Evolutionary conservation across 2,797 vertebrate genomes (phyloP).

Genomic region (Lepidocolaptes lacrymiger): DNA sequence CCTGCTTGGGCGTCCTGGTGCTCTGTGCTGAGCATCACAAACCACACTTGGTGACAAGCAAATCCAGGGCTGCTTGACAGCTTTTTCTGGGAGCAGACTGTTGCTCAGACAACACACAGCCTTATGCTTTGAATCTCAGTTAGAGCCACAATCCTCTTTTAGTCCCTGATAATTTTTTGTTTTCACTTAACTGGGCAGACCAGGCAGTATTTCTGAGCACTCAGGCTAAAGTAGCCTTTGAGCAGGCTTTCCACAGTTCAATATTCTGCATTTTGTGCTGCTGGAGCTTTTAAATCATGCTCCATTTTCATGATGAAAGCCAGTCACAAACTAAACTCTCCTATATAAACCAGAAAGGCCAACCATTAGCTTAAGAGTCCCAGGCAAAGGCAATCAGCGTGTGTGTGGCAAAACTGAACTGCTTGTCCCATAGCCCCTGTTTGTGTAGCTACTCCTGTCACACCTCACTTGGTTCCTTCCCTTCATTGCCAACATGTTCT

Average conservation of each 20-base stretch:
- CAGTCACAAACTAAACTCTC: background rate
- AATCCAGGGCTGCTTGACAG: background rate
- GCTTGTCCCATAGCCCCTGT: background rate
- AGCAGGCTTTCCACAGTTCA: background rate
- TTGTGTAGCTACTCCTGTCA: background rate
- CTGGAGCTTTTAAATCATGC: background rate
- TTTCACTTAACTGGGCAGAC: background rate
- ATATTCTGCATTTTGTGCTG: background rate
- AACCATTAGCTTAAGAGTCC: background rate
- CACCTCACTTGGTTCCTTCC: background rate
- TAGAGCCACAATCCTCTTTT: background rate
- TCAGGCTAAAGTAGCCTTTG: background rate
- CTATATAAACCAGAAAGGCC: background rate
- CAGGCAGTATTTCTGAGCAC: background rate
- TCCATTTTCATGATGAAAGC: constrained; percentile 26
- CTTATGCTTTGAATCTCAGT: background rate
- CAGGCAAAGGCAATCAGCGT: background rate
- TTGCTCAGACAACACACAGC: background rate
- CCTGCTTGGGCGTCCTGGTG: background rate
- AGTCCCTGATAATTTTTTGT: background rate
- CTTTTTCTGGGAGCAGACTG: background rate
- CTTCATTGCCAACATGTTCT: background rate
- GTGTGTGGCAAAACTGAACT: background rate
- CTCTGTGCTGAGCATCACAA: background rate
- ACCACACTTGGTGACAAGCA: background rate